These are phyloP conservation scores for Nilaparvata lugens DNA, from an alignment of 1,140 invertebrate species.

Conservation along the genomic window DNA sequence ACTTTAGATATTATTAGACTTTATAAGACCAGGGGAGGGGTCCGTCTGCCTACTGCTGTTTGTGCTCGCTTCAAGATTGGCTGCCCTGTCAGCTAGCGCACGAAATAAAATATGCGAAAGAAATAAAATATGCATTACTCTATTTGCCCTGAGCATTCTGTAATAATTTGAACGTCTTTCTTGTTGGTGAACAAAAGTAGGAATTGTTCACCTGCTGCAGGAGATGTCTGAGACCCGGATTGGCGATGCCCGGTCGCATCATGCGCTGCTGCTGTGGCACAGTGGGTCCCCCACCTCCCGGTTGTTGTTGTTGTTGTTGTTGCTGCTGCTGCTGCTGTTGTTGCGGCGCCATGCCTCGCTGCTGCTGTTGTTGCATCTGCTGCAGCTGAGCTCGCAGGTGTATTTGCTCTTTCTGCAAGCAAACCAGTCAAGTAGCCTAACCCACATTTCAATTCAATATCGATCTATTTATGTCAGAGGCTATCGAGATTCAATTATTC, in stretches of 20 bases:
- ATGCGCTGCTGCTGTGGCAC: constrained; percentile 45
- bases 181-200: too few species aligned
- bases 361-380: constrained; percentile 26
- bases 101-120: too few species aligned
- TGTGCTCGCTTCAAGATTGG: too few species aligned
- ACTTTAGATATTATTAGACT: too few species aligned
- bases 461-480: too few species aligned
- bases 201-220: constrained; percentile 47
- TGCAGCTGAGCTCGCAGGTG: constrained; percentile 29
- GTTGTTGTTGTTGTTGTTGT: constrained; percentile 29
- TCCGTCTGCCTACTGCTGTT: too few species aligned
- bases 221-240: constrained; percentile 56
- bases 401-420: constrained; percentile 26
- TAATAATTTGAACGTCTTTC: too few species aligned
- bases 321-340: constrained; percentile 19
- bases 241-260: constrained; percentile 50
- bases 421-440: too few species aligned
- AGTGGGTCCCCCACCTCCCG: constrained; percentile 49
- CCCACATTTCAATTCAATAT: too few species aligned
- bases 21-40: too few species aligned
- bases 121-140: constrained; percentile 5
- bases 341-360: constrained; percentile 20
- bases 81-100: too few species aligned
- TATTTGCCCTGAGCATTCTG: constrained; percentile 7
- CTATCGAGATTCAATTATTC: too few species aligned